Conservation (phyloP, 2,888 invertebrate genomes). For the Rhagonycha lutea region DNA sequence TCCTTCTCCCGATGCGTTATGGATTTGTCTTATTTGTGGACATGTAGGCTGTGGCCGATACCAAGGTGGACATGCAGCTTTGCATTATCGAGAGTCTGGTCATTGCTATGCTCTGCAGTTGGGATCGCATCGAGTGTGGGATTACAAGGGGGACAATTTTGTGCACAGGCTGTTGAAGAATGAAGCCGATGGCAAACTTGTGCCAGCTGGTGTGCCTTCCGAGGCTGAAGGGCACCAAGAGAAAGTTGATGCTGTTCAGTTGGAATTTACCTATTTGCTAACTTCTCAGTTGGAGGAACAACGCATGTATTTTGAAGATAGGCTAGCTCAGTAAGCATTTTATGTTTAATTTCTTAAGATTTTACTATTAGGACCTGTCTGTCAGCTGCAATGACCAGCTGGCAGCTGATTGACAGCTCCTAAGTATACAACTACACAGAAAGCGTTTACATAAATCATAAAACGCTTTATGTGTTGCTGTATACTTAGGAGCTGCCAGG, state of each 20-base stretch:
- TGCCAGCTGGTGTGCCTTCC: constrained; percentile 72
- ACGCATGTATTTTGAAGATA: constrained; percentile 87
- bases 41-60: constrained; percentile 95
- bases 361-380: too few species aligned
- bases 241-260: constrained; percentile 91
- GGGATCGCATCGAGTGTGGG: constrained; percentile 98
- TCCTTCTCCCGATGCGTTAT: constrained; percentile 77
- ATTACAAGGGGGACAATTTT: constrained; percentile 96
- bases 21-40: constrained; percentile 99
- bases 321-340: constrained; percentile 58
- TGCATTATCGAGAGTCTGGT: constrained; percentile 92
- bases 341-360: neutral
- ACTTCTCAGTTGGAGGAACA: constrained; percentile 96
- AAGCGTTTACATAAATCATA: too few species aligned
- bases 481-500: too few species aligned
- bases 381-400: too few species aligned
- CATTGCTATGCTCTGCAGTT: constrained; percentile 97
- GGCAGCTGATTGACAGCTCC: too few species aligned
- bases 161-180: constrained; percentile 95
- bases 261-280: constrained; percentile 95
- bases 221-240: constrained; percentile 67
- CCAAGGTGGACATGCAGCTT: constrained; percentile 88
- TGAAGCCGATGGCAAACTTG: constrained; percentile 95
- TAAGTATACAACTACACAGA: too few species aligned
- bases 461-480: too few species aligned